Evolutionary conservation across 2,113 vertebrate species (phyloP).

Genomic region (Ceyx melanurus): DNA sequence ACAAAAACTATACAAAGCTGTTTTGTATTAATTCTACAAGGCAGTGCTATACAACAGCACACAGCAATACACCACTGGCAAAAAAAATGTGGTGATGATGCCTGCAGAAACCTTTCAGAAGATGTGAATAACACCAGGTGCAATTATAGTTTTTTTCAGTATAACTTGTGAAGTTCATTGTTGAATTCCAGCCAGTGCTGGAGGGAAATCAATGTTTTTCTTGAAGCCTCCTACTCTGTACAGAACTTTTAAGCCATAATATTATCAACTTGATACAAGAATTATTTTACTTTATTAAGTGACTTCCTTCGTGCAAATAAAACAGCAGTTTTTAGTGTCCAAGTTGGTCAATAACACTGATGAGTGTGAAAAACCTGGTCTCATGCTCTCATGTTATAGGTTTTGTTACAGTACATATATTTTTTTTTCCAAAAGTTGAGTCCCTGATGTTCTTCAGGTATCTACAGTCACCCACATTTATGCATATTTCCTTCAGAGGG

Average conservation of each 20-base stretch:
- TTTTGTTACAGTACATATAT: background rate
- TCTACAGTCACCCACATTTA: background rate
- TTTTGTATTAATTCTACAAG: background rate
- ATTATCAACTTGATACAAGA: background rate
- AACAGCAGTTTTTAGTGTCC: background rate
- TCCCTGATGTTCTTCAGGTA: background rate
- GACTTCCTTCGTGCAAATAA: background rate
- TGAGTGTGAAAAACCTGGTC: background rate
- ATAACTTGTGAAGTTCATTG: background rate
- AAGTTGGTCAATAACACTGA: background rate
- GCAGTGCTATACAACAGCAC: background rate
- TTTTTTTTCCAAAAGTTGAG: background rate
- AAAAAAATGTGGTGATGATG: background rate
- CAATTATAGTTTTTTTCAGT: background rate
- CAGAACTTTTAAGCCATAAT: background rate
- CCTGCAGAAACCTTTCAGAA: background rate
- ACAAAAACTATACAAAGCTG: background rate
- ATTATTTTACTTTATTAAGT: background rate
- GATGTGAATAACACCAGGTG: background rate
- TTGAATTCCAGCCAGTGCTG: background rate
- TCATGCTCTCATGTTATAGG: background rate
- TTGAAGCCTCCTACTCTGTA: background rate
- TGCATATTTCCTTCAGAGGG: background rate
- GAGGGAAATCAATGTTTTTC: background rate
- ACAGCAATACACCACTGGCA: background rate